Evolutionary conservation across 2,888 invertebrate genomes (phyloP), one percentile per base, ranked within the genome.

Genomic region (Nematopogon swammerdamellus): DNA sequence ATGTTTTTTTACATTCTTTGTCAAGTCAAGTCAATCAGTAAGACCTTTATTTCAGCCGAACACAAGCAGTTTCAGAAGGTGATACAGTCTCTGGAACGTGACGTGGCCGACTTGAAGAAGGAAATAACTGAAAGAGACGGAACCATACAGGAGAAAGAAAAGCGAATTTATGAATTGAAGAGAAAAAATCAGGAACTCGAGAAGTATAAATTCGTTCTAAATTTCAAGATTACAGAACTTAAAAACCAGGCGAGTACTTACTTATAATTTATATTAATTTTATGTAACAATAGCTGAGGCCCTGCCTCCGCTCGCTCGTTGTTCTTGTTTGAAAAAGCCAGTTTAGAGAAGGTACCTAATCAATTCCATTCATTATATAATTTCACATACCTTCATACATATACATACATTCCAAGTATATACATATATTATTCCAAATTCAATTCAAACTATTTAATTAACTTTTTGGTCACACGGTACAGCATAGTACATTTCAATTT

Each of bases 181-280:
- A 85, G 88, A 55, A 91, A 88, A 63, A 95, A 92, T 62, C 87
- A 89, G 61, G 95, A 95, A 63, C 69, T 96, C 54, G 94, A 96
- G 63, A 96, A 95, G 67, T 92, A 91, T 66, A 94, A 92, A 64
- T 94, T 92, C 66, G 92, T 95, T 1, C 72, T 95, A 29, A 91
- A 92, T 62, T 92, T 93, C 64, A 94, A 94, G 69, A 93, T 96
- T 52, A 87, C 88, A 25, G 95, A 96, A 61, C 68, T 95, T 18
- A 91, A 92, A 65, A 87, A 87, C 61, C 87, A 89, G 70, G 80
- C 77, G 51, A 57, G 67, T 60, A 5, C n/a, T n/a, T n/a, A n/a
- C n/a, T n/a, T n/a, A n/a, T 11, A 11, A 14, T 11, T 10, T 3
- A 19, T 11, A 18, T 49, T 10, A 18, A 16, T 8, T 36, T 47